Conservation (phyloP, 1,140 invertebrate genomes). For the Danaus plexippus region DNA sequence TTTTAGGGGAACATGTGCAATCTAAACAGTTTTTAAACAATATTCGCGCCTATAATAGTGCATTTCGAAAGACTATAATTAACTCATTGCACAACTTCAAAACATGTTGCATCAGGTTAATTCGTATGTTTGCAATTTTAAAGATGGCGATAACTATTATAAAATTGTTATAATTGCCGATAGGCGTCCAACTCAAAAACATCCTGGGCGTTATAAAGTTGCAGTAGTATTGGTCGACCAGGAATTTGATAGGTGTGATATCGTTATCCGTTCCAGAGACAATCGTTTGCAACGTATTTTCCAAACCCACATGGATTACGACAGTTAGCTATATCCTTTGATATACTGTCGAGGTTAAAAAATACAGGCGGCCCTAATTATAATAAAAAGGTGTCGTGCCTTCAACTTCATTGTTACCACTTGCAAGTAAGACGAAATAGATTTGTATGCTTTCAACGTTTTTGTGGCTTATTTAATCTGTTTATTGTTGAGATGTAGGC, state of each 20-base stretch:
- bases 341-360: no score
- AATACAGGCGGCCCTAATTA: conserved; percentile 7
- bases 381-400: conserved; percentile 20
- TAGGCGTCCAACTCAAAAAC: no score
- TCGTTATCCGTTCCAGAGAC: conserved; percentile 8
- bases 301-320: conserved; percentile 9
- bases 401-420: conserved; percentile 20
- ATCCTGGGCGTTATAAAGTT: conserved; percentile 3
- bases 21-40: no score
- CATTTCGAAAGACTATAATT: neutral
- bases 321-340: neutral
- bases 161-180: no score
- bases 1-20: no score
- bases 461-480: conserved; percentile 10
- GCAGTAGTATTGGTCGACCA: conserved; percentile 19
- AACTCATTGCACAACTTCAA: conserved; percentile 15
- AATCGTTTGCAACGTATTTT: conserved; percentile 11
- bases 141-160: neutral
- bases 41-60: no score
- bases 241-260: conserved; percentile 18
- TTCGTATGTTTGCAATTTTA: conserved; percentile 11
- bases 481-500: conserved; percentile 12
- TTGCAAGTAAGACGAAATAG: conserved; percentile 18
- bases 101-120: conserved; percentile 24
- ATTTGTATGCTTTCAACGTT: conserved; percentile 16